phyloP scores from a whole-genome alignment of 1,140 invertebrate genomes.

The Caenorhabditis elegans region WBcel235 BX284606.5:8912001-8912500 shows the following conservation, averaged over 20 bases:
- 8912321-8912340: no score
- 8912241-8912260: not conserved
- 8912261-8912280: not conserved
- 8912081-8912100: constrained; percentile 48
- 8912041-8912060: constrained; percentile 76
- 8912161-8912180: constrained; percentile 49
- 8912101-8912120: constrained; percentile 99
- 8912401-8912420: not conserved
- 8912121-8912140: constrained; percentile 69
- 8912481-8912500: not conserved
- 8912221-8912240: not conserved
- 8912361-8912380: not conserved
- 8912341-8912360: no score
- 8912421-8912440: not conserved
- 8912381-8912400: constrained; percentile 4
- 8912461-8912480: not conserved
- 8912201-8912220: not conserved
- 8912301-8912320: no score
- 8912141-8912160: constrained; percentile 56
- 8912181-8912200: not conserved
- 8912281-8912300: not conserved
- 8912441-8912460: not conserved
- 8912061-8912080: constrained; percentile 63
- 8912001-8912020: constrained; percentile 91
- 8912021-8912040: constrained; percentile 97